Evolutionary conservation across 1,140 invertebrate species (phyloP), one percentile per base, ranked within the genome.

Genomic region (Trichonephila inaurata): DNA sequence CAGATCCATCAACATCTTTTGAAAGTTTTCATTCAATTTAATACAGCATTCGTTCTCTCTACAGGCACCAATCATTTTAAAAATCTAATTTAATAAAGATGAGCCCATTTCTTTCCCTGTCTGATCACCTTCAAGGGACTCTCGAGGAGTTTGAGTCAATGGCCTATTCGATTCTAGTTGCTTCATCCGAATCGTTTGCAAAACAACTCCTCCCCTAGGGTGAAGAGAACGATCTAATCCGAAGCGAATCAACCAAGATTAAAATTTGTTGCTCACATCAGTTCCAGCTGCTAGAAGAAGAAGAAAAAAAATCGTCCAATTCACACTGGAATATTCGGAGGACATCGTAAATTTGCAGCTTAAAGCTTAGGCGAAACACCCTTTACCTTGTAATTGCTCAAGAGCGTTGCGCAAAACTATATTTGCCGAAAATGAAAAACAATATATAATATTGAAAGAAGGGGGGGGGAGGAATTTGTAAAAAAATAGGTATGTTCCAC

Each of bases 311-410:
- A 21, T 62, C 19, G 61, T 62, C 7, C 61, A 64, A 33, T 19
- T 69, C 10, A 3, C n/a, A 7, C 66, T 6, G 28, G 72, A 77
- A 77, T 77, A 28, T 0, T 40, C 33, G 16, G 72, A 28, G 3
- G 28, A 77, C 33, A 40, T 77, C 72, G 28, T 77, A 77, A 33
- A 77, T 77, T 40, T 40, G 72, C 72, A 28, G 72, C 33, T 77
- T 77, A 77, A 40, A 28, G 72, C 72, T 77, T 40, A 24, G 24
- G 33, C 28, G 72, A 77, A 77, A 77, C 33, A 33, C 72, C 72
- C 24, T 69, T 69, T 69, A 69, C 24, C 66, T 69, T 5, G 66
- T 77, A 77, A 77, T 77, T 77, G 72, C 72, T 33, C 28, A 33
- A 77, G 72, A 77, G 18, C 5, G 2, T 77, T 77, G 28, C 72